Evolutionary conservation across 2,797 vertebrate species (phyloP).

Genomic region (Molothrus aeneus): DNA sequence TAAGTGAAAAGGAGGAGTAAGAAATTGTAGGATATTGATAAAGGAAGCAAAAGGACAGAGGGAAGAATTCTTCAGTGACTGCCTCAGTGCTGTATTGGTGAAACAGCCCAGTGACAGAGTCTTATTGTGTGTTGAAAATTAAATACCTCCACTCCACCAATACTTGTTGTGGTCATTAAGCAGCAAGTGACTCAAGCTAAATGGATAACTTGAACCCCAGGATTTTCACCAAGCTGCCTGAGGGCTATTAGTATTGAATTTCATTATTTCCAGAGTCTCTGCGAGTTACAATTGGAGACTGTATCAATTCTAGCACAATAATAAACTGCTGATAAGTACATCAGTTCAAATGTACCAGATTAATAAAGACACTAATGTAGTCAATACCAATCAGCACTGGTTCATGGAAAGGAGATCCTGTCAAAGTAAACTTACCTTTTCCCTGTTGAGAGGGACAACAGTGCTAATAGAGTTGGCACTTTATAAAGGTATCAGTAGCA

Average conservation of each 20-base stretch:
- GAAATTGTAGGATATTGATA: not conserved
- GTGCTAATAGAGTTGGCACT: constrained; percentile 47
- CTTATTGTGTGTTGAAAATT: not conserved
- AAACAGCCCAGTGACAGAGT: not conserved
- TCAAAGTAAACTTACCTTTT: constrained; percentile 52
- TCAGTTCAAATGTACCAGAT: constrained; percentile 34
- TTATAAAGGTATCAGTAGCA: constrained; percentile 23
- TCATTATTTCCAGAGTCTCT: constrained; percentile 29
- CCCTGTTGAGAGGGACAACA: not conserved
- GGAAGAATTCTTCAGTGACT: not conserved
- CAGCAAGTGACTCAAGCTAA: constrained; percentile 44
- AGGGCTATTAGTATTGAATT: constrained; percentile 32
- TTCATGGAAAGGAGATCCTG: constrained; percentile 36
- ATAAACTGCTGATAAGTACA: constrained; percentile 7
- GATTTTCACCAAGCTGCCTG: constrained; percentile 22
- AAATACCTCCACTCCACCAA: not conserved
- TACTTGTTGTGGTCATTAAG: constrained; percentile 32
- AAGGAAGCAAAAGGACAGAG: not conserved
- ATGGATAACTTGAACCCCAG: constrained; percentile 31
- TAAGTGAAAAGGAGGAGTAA: not conserved
- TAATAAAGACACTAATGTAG: constrained; percentile 46
- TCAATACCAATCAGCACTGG: constrained; percentile 14
- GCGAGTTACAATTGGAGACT: not conserved
- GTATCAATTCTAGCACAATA: constrained; percentile 18
- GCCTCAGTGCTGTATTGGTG: not conserved